phyloP scores from a whole-genome alignment of 2,113 vertebrate species.

The Hippopotamus amphibius region DNA sequence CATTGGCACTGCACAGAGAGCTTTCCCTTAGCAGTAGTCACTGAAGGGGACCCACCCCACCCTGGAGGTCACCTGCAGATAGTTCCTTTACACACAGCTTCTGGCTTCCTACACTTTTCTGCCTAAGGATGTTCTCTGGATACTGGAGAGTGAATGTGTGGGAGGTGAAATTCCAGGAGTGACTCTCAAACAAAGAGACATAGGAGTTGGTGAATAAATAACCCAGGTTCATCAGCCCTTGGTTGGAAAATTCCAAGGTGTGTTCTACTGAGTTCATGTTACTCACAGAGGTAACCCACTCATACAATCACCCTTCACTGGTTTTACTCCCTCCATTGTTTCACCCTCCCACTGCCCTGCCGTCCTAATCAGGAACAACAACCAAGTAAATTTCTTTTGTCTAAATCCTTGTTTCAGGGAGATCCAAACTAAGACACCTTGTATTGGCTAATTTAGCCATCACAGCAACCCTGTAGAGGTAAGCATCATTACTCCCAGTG shows the following conservation, averaged over 20 bases:
- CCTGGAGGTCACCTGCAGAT: not conserved
- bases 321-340: not conserved
- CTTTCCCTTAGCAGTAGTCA: not conserved
- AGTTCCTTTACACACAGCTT: not conserved
- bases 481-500: not conserved
- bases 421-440: not conserved
- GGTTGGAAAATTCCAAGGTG: not conserved
- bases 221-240: not conserved
- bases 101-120: not conserved
- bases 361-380: not conserved
- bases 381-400: not conserved
- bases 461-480: not conserved
- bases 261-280: not conserved
- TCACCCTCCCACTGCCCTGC: not conserved
- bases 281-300: no score
- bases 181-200: not conserved
- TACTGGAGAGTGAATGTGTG: not conserved
- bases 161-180: not conserved
- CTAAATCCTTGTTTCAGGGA: not conserved
- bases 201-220: not conserved
- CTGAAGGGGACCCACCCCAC: not conserved
- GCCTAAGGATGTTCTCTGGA: not conserved
- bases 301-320: not conserved
- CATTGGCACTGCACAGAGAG: not conserved
- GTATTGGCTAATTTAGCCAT: not conserved